Conservation (phyloP, 2,888 invertebrate species). For the Megamerina dolium region DNA sequence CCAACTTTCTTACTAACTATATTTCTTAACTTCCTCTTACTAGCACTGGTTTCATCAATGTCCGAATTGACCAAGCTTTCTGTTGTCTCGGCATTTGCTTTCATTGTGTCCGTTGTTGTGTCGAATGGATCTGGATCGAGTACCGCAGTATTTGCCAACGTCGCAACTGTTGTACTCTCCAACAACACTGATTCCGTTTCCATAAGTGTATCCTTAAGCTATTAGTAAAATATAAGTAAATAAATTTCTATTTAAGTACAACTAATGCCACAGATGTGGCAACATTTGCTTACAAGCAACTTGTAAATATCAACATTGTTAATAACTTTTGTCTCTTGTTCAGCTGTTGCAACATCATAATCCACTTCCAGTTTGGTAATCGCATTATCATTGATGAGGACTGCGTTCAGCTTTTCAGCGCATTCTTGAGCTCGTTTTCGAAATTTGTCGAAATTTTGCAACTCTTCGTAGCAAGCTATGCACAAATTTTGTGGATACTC, state of each 20-base stretch:
- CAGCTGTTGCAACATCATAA: conserved; percentile 25
- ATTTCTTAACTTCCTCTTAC: no score
- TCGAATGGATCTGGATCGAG: conserved; percentile 29
- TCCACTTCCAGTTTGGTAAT: conserved; percentile 19
- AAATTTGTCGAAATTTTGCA: conserved; percentile 27
- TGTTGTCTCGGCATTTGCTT: no score
- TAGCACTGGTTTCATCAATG: no score
- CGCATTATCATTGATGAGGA: conserved; percentile 14
- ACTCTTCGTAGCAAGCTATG: conserved; percentile 22
- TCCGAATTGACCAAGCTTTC: no score
- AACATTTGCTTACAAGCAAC: conserved; percentile 16
- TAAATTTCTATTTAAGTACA: not conserved
- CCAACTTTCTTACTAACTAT: no score
- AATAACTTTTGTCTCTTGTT: conserved; percentile 3
- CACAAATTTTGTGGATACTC: conserved; percentile 30
- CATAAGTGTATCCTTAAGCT: conserved; percentile 23
- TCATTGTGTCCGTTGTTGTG: no score
- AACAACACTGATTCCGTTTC: conserved; percentile 27
- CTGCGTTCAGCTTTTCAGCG: conserved; percentile 23
- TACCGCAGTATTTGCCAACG: conserved; percentile 7
- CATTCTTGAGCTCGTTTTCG: conserved; percentile 25
- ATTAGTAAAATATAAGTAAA: conserved; percentile 4
- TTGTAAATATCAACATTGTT: conserved; percentile 19
- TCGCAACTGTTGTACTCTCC: conserved; percentile 6
- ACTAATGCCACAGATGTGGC: not conserved